Evolutionary conservation across 2,888 invertebrate genomes (phyloP).

Genomic region (Spodoptera littoralis): DNA sequence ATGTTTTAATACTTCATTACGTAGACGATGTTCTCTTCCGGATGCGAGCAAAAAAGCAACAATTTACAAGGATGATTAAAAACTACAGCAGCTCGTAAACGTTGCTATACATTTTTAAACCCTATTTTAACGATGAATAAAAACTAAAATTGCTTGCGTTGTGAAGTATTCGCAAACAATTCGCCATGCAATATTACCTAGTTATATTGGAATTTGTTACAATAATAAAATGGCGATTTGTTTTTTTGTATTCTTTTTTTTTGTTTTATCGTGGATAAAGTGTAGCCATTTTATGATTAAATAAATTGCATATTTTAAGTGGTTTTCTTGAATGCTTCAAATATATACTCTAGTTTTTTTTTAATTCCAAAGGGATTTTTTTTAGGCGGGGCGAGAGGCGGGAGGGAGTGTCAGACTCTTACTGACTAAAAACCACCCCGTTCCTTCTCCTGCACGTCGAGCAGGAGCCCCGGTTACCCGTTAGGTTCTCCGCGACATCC

Average conservation of each 20-base stretch:
- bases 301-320: no score
- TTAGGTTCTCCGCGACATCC: no score
- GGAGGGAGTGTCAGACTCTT: no score
- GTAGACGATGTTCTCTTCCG: constrained; percentile 22
- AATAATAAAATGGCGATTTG: constrained; percentile 24
- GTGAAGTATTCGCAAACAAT: constrained; percentile 32
- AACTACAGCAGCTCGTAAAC: constrained; percentile 25
- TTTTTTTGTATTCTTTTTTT: constrained; percentile 2
- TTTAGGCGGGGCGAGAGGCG: no score
- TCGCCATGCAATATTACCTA: constrained; percentile 30
- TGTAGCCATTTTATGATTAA: no score
- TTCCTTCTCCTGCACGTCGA: no score
- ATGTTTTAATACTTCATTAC: background rate
- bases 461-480: no score
- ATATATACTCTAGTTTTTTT: no score
- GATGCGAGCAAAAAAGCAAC: constrained; percentile 41
- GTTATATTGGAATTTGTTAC: constrained; percentile 43
- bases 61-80: constrained; percentile 28
- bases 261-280: no score
- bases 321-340: no score
- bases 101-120: constrained; percentile 28
- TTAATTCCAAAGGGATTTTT: no score
- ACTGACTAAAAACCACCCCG: no score
- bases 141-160: constrained; percentile 28
- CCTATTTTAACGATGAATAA: constrained; percentile 34